A percentile compares a stretch with the other conserved stretches of the same genome.
Conservation (phyloP, 2,797 vertebrate genomes). For the Poecilia velifera region DNA sequence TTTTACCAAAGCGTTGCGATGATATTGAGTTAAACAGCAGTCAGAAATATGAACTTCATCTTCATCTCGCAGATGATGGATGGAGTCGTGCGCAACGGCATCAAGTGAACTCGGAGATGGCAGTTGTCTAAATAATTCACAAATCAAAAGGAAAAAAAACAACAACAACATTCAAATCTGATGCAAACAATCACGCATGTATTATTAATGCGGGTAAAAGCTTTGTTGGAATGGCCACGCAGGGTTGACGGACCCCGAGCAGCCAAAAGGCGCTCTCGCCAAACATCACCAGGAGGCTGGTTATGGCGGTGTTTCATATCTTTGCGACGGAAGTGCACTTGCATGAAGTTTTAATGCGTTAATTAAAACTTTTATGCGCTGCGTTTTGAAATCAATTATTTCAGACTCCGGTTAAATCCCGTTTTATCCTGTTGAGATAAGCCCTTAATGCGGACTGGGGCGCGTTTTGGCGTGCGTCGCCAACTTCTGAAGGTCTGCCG, state of each 20-base stretch:
- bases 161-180: constrained; percentile 44
- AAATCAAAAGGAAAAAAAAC: constrained; percentile 44
- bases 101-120: neutral
- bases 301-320: constrained; percentile 51
- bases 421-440: constrained; percentile 64
- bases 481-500: constrained; percentile 58
- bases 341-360: constrained; percentile 76
- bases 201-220: constrained; percentile 80
- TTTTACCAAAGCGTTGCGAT: neutral
- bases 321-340: constrained; percentile 53
- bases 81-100: constrained; percentile 13
- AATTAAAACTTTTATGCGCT: constrained; percentile 76
- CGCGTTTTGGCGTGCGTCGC: constrained; percentile 50
- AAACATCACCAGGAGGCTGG: constrained; percentile 50
- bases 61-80: constrained; percentile 6
- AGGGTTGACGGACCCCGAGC: constrained; percentile 53
- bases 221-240: constrained; percentile 70
- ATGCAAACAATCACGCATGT: constrained; percentile 69
- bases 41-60: constrained; percentile 21
- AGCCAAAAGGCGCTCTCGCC: constrained; percentile 58
- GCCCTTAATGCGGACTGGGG: constrained; percentile 42
- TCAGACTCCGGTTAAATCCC: constrained; percentile 58
- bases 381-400: constrained; percentile 71
- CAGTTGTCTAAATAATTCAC: constrained; percentile 71
- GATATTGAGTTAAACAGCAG: constrained; percentile 24